Conservation (phyloP, 2,797 vertebrate genomes). For the Neosilurus hyrtlii region DNA sequence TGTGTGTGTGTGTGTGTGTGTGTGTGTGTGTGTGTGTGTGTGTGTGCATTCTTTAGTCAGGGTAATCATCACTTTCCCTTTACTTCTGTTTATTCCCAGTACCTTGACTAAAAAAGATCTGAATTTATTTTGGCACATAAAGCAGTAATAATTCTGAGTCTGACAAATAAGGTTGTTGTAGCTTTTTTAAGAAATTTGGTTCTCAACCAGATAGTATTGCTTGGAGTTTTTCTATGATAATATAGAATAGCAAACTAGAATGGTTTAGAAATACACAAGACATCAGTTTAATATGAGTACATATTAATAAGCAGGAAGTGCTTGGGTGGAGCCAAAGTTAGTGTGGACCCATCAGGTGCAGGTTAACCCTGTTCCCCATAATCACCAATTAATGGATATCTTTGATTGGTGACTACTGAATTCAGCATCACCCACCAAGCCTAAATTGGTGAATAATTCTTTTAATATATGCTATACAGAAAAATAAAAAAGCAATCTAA, state of each 20-base stretch:
- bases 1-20: conserved; percentile 24
- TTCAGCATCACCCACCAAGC: too few species aligned
- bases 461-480: too few species aligned
- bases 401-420: too few species aligned
- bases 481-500: too few species aligned
- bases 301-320: background rate
- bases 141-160: background rate
- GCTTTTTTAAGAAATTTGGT: background rate
- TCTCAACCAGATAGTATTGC: background rate
- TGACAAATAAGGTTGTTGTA: background rate
- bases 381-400: too few species aligned
- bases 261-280: background rate
- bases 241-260: background rate
- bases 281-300: background rate
- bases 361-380: too few species aligned
- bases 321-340: background rate
- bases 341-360: background rate
- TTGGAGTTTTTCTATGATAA: background rate
- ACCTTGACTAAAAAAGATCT: conserved; percentile 20
- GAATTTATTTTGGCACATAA: conserved; percentile 23
- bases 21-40: too few species aligned
- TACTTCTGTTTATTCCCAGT: conserved; percentile 33
- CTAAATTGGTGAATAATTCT: too few species aligned
- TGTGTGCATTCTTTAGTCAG: conserved; percentile 24
- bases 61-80: conserved; percentile 36